phyloP scores from a whole-genome alignment of 2,797 vertebrate species.

The Anisognathus igniventris region DNA sequence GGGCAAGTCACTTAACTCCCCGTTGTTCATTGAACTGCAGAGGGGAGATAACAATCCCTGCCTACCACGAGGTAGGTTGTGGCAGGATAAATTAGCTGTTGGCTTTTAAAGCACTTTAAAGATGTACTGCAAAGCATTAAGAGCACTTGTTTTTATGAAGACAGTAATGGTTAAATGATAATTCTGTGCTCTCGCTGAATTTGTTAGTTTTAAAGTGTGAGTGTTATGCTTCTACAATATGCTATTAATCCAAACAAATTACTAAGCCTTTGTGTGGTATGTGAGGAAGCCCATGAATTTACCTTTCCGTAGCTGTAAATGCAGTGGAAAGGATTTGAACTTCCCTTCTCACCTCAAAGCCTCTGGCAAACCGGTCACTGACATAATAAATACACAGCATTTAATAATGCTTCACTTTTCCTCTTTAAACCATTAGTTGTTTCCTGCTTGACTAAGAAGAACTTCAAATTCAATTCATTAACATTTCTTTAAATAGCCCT shows the following conservation, averaged over 20 bases:
- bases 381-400: constrained; percentile 74
- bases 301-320: constrained; percentile 57
- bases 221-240: constrained; percentile 56
- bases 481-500: constrained; percentile 75
- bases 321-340: constrained; percentile 60
- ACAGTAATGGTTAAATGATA: constrained; percentile 68
- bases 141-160: constrained; percentile 66
- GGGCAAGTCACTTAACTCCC: constrained; percentile 16
- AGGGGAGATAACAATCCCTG: constrained; percentile 30
- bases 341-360: constrained; percentile 69
- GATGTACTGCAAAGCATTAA: constrained; percentile 63
- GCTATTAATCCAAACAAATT: constrained; percentile 69
- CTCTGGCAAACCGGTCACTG: constrained; percentile 76
- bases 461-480: constrained; percentile 73
- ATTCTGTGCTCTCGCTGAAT: constrained; percentile 60
- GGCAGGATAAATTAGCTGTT: constrained; percentile 61
- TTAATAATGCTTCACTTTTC: constrained; percentile 75
- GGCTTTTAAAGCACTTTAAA: constrained; percentile 61
- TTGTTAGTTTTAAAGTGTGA: constrained; percentile 67
- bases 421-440: constrained; percentile 72
- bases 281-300: constrained; percentile 52
- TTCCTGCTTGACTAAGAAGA: constrained; percentile 71
- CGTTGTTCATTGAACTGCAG: neutral
- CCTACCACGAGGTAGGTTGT: neutral
- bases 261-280: constrained; percentile 44